phyloP scores from a whole-genome alignment of 1,140 invertebrate species.

The Pachypsylla venusta region DNA sequence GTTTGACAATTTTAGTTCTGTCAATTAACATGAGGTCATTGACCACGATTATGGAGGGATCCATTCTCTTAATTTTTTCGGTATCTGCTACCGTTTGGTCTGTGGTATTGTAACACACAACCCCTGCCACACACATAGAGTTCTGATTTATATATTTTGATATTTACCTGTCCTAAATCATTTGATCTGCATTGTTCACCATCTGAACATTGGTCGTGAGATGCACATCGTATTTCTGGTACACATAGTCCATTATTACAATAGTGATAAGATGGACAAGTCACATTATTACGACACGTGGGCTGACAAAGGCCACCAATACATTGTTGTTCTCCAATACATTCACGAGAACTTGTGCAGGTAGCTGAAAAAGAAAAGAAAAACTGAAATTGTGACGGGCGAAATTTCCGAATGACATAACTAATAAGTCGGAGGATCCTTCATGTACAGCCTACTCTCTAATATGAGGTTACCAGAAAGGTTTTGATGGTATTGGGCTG shows the following conservation, averaged over 20 bases:
- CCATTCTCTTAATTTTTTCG: too few species aligned
- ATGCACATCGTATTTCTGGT: conserved; percentile 55
- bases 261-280: conserved; percentile 64
- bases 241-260: conserved; percentile 68
- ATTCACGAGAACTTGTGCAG: conserved; percentile 60
- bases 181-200: conserved; percentile 52
- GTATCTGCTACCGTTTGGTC: too few species aligned
- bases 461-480: too few species aligned
- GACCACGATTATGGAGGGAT: too few species aligned
- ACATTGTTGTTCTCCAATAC: conserved; percentile 63
- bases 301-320: conserved; percentile 60
- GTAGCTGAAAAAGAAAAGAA: conserved; percentile 37
- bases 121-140: not conserved
- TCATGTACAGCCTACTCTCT: too few species aligned
- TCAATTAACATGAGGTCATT: too few species aligned
- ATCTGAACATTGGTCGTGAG: conserved; percentile 48
- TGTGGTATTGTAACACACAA: too few species aligned
- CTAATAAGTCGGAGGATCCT: too few species aligned
- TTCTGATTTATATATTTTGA: not conserved
- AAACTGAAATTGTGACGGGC: not conserved
- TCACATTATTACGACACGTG: conserved; percentile 56
- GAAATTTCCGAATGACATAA: too few species aligned
- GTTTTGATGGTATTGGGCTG: too few species aligned
- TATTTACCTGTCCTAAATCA: conserved; percentile 39
- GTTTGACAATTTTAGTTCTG: too few species aligned